Conservation (phyloP, 2,797 vertebrate genomes). For the Acrossocheilus fasciatus region DNA sequence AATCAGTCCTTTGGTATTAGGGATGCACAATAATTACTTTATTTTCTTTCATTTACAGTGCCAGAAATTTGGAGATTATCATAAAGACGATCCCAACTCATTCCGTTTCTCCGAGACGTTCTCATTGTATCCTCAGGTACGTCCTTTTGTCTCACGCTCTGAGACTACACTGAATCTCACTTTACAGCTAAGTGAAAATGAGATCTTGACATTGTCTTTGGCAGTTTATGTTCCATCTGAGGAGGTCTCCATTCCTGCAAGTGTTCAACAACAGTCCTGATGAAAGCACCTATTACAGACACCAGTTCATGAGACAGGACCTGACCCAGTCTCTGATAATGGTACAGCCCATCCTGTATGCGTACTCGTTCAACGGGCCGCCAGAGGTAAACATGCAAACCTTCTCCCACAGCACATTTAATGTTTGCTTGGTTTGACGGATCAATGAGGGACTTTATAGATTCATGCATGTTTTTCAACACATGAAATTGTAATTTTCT, state of each 20-base stretch:
- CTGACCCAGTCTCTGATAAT: constrained; percentile 97
- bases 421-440: neutral
- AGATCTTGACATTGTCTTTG: constrained; percentile 49
- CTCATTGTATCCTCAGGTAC: constrained; percentile 96
- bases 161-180: neutral
- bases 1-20: neutral
- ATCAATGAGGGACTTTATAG: neutral
- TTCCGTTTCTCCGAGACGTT: constrained; percentile 98
- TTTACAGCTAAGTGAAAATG: neutral
- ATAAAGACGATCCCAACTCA: constrained; percentile 96
- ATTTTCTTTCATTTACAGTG: constrained; percentile 78
- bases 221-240: constrained; percentile 99
- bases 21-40: neutral
- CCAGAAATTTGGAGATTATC: constrained; percentile 99
- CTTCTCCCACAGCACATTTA: neutral
- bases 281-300: constrained; percentile 95
- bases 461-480: neutral
- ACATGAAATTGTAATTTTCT: neutral
- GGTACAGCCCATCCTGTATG: constrained; percentile 96
- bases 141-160: neutral
- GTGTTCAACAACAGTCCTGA: constrained; percentile 99
- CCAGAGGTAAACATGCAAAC: constrained; percentile 86
- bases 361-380: constrained; percentile 95
- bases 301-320: constrained; percentile 96
- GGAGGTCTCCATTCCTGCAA: constrained; percentile 97